These are phyloP conservation scores for Oceanodroma leucorhoa DNA, from an alignment of 2,797 vertebrate genomes.

Conservation along the genomic window DNA sequence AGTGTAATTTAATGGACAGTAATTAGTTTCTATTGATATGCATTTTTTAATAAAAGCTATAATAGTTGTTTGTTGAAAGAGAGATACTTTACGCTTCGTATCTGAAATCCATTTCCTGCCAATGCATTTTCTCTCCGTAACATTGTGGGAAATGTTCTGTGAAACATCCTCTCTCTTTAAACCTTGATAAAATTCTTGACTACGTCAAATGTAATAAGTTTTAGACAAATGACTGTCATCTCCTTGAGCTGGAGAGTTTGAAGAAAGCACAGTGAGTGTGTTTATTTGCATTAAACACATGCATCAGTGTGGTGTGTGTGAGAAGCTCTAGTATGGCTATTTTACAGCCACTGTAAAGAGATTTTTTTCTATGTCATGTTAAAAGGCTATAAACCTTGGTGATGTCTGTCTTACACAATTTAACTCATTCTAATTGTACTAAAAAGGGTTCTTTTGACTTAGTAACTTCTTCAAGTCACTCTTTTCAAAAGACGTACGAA, in stretches of 20 bases:
- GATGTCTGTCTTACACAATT: slow-evolving; percentile 62
- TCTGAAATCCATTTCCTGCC: slow-evolving; percentile 56
- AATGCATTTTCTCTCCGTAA: neutral
- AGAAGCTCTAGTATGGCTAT: neutral
- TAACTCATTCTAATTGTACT: slow-evolving; percentile 70
- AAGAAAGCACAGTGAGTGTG: slow-evolving; percentile 33
- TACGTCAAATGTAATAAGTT: slow-evolving; percentile 40
- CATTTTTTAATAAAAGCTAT: slow-evolving; percentile 24
- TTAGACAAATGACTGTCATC: slow-evolving; percentile 52
- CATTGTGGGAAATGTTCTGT: slow-evolving; percentile 24
- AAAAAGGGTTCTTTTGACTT: slow-evolving; percentile 66
- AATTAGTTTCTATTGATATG: slow-evolving; percentile 37
- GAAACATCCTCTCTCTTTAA: slow-evolving; percentile 41
- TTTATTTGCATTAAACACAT: slow-evolving; percentile 46
- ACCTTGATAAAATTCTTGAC: slow-evolving; percentile 40
- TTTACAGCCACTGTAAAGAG: neutral
- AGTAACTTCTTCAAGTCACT: slow-evolving; percentile 50
- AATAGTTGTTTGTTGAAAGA: slow-evolving; percentile 33
- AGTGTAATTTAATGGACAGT: slow-evolving; percentile 26
- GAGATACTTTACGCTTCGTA: neutral
- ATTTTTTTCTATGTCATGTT: slow-evolving; percentile 14
- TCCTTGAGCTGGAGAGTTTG: slow-evolving; percentile 26
- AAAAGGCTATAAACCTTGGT: slow-evolving; percentile 57
- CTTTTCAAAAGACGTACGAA: slow-evolving; percentile 54
- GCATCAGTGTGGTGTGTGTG: neutral